Conservation (phyloP, 2,888 invertebrate species). For the Emmelina monodactyla region DNA sequence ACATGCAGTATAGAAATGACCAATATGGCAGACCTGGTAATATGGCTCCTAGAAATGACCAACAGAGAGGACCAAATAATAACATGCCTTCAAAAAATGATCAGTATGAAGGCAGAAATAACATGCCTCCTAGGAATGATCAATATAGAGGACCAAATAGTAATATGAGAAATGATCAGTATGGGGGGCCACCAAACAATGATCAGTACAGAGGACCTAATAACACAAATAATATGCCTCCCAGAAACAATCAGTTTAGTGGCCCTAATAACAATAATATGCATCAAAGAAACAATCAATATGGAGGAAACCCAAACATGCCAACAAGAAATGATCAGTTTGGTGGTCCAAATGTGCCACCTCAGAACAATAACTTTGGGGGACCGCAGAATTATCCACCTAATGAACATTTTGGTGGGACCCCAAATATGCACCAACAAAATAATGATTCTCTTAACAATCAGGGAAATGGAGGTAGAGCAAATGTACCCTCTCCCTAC, state of each 20-base stretch:
- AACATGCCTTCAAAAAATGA: constrained; percentile 17
- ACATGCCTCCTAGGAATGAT: constrained; percentile 12
- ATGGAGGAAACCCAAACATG: constrained; percentile 15
- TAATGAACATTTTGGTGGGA: background rate
- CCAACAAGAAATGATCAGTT: constrained; percentile 10
- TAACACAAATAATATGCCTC: constrained; percentile 9
- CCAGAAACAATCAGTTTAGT: constrained; percentile 12
- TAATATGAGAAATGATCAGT: constrained; percentile 2
- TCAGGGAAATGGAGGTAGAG: constrained; percentile 3
- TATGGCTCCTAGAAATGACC: constrained; percentile 13
- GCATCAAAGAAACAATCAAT: constrained; percentile 23
- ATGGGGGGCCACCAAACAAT: constrained; percentile 25
- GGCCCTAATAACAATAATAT: constrained; percentile 17
- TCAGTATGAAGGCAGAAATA: constrained; percentile 26
- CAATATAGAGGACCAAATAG: background rate
- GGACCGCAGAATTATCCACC: constrained; percentile 8
- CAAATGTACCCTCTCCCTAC: constrained; percentile 10
- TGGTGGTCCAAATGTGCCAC: constrained; percentile 24
- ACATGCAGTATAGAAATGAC: constrained; percentile 25
- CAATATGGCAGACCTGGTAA: constrained; percentile 19
- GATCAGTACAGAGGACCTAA: constrained; percentile 25
- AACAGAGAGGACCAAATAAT: constrained; percentile 23
- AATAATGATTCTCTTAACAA: background rate
- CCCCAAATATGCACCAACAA: background rate
- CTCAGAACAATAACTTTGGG: background rate